phyloP scores from a whole-genome alignment of 2,888 invertebrate genomes.

The Euzophera pinguis region DNA sequence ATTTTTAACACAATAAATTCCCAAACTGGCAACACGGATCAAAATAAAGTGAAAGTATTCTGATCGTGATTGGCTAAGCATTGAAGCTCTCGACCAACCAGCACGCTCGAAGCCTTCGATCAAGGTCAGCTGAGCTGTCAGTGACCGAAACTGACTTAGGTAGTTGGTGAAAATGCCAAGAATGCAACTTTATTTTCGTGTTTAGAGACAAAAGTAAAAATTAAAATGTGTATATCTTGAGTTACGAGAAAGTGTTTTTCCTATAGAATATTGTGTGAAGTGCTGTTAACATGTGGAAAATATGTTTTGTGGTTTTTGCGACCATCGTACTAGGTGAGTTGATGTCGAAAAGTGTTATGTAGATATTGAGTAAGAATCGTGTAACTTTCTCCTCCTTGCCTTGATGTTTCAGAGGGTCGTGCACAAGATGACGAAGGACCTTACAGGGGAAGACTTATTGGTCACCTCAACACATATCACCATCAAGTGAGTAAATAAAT shows the following conservation, averaged over 20 bases:
- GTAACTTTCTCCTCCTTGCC: conserved; percentile 48
- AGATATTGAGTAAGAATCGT: neutral
- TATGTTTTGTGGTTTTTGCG: conserved; percentile 44
- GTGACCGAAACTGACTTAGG: conserved; percentile 35
- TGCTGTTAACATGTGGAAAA: conserved; percentile 37
- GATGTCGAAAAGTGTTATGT: neutral
- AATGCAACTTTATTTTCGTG: conserved; percentile 1
- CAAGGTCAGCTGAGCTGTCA: conserved; percentile 5
- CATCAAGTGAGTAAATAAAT: conserved; percentile 79
- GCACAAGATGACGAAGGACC: conserved; percentile 85
- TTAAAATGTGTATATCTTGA: conserved; percentile 38
- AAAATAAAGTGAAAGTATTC: conserved; percentile 52
- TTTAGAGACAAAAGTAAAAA: conserved; percentile 26
- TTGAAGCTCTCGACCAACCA: conserved; percentile 32
- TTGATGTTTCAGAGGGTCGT: conserved; percentile 49
- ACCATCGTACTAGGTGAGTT: conserved; percentile 40
- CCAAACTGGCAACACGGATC: conserved; percentile 1
- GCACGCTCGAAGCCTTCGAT: neutral
- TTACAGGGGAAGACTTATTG: conserved; percentile 89
- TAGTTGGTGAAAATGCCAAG: neutral
- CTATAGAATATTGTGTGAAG: conserved; percentile 24
- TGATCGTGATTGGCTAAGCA: conserved; percentile 35
- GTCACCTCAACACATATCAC: conserved; percentile 93
- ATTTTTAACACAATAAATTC: neutral
- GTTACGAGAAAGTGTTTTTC: conserved; percentile 32